Conservation (phyloP, 2,113 vertebrate species). For the Fukomys damarensis region DNA sequence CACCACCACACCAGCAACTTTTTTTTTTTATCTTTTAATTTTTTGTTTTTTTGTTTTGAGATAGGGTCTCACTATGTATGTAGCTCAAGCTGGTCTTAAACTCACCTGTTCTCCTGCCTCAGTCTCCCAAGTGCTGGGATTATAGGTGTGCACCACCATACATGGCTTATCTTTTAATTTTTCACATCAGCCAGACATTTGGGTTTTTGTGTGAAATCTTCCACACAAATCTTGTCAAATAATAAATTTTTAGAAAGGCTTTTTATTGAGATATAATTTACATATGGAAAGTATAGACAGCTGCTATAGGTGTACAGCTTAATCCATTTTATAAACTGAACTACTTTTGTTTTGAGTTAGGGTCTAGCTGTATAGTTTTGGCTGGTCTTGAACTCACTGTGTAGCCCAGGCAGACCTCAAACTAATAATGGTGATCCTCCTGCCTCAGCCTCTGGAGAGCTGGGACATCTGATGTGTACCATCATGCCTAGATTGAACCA, state of each 20-base stretch:
- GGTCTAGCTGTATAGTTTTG: neutral
- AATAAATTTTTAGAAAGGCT: neutral
- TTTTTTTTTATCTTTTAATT: neutral
- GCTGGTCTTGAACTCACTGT: neutral
- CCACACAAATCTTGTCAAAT: neutral
- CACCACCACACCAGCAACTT: too few relatives aligned
- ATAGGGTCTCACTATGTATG: too few relatives aligned
- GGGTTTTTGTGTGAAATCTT: constrained; percentile 44
- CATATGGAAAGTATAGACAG: neutral
- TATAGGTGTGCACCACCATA: too few relatives aligned
- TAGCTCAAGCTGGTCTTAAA: too few relatives aligned
- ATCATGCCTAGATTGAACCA: neutral
- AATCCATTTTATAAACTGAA: neutral
- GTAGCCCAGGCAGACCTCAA: neutral
- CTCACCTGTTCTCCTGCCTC: too few relatives aligned
- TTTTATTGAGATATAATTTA: constrained; percentile 1
- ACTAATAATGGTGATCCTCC: neutral
- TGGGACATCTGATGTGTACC: neutral
- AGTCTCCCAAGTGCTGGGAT: too few relatives aligned
- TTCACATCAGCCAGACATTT: constrained; percentile 13
- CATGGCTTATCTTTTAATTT: neutral
- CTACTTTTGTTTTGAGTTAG: neutral
- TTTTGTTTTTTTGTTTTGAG: neutral
- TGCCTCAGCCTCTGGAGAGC: neutral
- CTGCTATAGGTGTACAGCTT: neutral